Percentiles rank a stretch among this genome's conserved stretches.
These are phyloP conservation scores for Motacilla alba DNA, from an alignment of 2,113 vertebrate species.

Conservation along the genomic window DNA sequence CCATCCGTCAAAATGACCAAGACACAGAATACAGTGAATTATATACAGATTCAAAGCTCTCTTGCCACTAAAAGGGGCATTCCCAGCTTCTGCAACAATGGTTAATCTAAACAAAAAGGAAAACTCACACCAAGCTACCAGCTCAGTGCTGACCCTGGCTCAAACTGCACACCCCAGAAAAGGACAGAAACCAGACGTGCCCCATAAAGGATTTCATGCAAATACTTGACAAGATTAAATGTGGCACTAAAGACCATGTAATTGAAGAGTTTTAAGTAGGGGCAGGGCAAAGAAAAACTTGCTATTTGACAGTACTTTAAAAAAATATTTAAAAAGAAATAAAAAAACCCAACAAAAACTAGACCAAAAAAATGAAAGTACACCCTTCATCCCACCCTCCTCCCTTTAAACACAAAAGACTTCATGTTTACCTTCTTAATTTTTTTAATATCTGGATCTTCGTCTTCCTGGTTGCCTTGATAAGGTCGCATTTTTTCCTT, in stretches of 20 bases:
- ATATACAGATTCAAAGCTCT: background rate
- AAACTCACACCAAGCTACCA: background rate
- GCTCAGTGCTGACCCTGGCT: background rate
- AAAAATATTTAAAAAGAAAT: background rate
- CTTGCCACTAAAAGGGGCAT: background rate
- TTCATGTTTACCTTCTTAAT: conserved; percentile 90
- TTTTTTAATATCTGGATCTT: conserved; percentile 98
- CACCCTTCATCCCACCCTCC: background rate
- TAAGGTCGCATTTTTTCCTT: conserved; percentile 97
- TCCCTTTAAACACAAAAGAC: background rate
- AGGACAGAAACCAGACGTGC: background rate
- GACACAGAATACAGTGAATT: background rate
- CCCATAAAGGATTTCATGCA: background rate
- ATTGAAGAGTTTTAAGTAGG: background rate
- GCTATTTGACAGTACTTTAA: background rate
- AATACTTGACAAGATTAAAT: background rate
- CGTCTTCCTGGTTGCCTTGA: conserved; percentile 88
- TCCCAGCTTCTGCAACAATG: background rate
- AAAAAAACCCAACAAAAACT: background rate
- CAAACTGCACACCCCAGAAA: background rate
- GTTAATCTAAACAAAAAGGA: background rate
- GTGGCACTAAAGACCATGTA: background rate
- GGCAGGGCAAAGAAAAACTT: background rate
- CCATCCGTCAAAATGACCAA: background rate
- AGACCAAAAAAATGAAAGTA: background rate